These are phyloP conservation scores for Plutella xylostella DNA, from an alignment of 2,888 invertebrate species.

Conservation along the genomic window DNA sequence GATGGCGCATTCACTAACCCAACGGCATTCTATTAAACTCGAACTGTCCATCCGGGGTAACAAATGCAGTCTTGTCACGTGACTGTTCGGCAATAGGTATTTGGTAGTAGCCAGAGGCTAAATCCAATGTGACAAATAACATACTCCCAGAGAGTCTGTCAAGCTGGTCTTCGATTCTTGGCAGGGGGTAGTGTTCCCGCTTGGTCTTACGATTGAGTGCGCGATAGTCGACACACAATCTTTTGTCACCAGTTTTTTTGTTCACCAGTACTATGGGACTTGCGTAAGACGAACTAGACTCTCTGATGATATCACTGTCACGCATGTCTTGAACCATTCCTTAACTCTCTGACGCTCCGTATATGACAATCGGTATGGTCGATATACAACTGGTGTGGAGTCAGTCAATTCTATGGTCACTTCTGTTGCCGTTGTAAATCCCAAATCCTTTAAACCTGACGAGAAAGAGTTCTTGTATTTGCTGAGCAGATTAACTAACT, in stretches of 20 bases:
- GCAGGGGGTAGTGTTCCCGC: constrained; percentile 1
- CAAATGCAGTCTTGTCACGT: constrained; percentile 29
- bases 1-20: constrained; percentile 12
- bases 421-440: constrained; percentile 3
- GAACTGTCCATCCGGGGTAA: constrained; percentile 23
- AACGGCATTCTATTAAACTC: constrained; percentile 19
- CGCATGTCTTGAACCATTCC: constrained; percentile 1
- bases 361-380: constrained; percentile 8
- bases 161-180: background rate
- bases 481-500: background rate
- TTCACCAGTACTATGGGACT: constrained; percentile 3
- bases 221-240: constrained; percentile 14
- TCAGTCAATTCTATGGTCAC: constrained; percentile 8
- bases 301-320: background rate
- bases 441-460: background rate
- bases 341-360: background rate
- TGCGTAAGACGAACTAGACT: constrained; percentile 2
- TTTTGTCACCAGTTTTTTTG: constrained; percentile 5
- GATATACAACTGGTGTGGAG: constrained; percentile 8
- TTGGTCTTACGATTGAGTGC: constrained; percentile 16
- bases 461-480: constrained; percentile 4
- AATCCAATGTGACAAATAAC: background rate
- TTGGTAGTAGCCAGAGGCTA: constrained; percentile 26
- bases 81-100: constrained; percentile 21
- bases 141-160: background rate